Base-by-base conservation (phyloP, 2,113 vertebrate genomes). In the Elaphurus davidianus region DNA sequence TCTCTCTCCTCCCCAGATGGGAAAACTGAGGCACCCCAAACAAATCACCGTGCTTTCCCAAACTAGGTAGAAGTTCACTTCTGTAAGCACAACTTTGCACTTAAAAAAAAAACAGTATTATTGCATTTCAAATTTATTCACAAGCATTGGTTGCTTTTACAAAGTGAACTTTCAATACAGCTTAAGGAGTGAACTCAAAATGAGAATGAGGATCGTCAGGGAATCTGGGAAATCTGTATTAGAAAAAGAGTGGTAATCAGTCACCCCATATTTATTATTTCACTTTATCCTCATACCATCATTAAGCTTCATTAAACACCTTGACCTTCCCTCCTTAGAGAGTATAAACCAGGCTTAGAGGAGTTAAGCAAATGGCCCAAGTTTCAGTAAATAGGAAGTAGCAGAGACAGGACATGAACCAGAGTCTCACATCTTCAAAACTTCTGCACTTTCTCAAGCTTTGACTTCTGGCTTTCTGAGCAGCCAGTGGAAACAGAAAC, bases 91-190 rank as follows among this genome's bases (percentile, higher is more conserved):
- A 81, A 36, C 64, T 78, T 40, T 74, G 52, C 59, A 81, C 64
- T 67, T n/a, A 9, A n/a, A 67, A n/a, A 55, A 55, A 33, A 62
- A 33, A 30, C 4, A 83, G 85, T 45, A 47, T 47, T 74, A 76
- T 62, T 57, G n/a, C 86, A 50, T 90, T 81, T 88, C 76, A 81
- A 30, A 62, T 96, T 84, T 96, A 92, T 94, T 67, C 89, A 78
- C 59, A 87, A 17, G 55, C 40, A 84, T 10, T 5, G 12, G 52
- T 15, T 19, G 76, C 59, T n/a, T 54, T 57, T 88, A 78, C 88
- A 90, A 92, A 96, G 82, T 85, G 96, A 81, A 97, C 88, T n/a
- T 93, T 81, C 83, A 85, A 82, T 55, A 81, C 71, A 64, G 12
- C 55, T 71, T 28, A 90, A 78, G 43, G 86, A n/a, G 62, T 82